A percentile compares a stretch with the other conserved stretches of the same genome.
These are phyloP conservation scores for Ascidia mentula DNA, from an alignment of 23 tunicate genomes.

Conservation along the genomic window DNA sequence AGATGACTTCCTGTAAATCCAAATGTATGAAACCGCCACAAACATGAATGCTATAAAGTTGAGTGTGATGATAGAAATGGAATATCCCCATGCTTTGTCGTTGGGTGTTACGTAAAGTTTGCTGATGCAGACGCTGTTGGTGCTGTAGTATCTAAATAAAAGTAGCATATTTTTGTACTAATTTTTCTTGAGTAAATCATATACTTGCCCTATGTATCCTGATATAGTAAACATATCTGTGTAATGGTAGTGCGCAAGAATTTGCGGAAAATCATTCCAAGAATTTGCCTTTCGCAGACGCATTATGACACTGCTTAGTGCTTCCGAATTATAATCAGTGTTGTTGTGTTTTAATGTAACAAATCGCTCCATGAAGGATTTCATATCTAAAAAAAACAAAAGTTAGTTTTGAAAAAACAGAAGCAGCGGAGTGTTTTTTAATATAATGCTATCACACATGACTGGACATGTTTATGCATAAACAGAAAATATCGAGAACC, in stretches of 20 bases:
- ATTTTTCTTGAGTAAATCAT: not conserved
- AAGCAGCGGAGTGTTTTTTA: too few relatives aligned
- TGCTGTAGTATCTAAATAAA: conserved; percentile 19
- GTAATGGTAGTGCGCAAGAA: not conserved
- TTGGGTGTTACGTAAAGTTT: conserved; percentile 6
- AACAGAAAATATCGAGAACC: too few relatives aligned
- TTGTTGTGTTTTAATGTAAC: not conserved
- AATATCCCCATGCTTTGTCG: conserved; percentile 11
- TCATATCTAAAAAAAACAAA: not conserved
- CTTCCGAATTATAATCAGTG: not conserved
- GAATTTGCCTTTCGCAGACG: not conserved
- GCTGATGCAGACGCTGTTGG: conserved; percentile 21
- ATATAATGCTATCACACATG: too few relatives aligned
- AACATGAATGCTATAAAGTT: conserved; percentile 17
- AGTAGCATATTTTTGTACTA: not conserved
- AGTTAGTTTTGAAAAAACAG: too few relatives aligned
- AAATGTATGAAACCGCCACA: not conserved
- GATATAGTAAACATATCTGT: not conserved
- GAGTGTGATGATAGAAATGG: not conserved
- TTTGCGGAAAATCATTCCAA: not conserved
- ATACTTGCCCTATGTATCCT: conserved; percentile 1
- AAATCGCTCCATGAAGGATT: not conserved
- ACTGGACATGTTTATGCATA: too few relatives aligned
- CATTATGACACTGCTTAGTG: not conserved
- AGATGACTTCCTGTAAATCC: not conserved